Base-by-base conservation (phyloP, 2,113 vertebrate genomes). In the Gadus macrocephalus region DNA sequence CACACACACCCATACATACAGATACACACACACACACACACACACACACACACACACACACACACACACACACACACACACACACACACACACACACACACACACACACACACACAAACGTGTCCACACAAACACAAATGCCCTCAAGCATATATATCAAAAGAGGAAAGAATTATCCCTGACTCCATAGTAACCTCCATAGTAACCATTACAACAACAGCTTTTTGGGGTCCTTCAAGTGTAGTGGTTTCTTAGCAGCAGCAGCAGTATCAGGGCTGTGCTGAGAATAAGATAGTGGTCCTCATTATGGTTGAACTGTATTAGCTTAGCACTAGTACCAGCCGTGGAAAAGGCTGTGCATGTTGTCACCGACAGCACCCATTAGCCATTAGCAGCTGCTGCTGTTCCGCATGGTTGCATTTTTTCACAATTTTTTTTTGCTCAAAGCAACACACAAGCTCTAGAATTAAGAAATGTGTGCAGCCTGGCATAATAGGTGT, bases 251-350 rank as follows among this genome's bases (percentile, higher is more conserved):
- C 64, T 80, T 55, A 74, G 69, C 53, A 62, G 53, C 19, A 62
- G 15, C 58, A 20, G 31, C 15, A 67, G 64, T 70, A 28, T 55
- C 65, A 70, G 53, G 38, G 72, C 71, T 35, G 31, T 35, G 31
- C 31, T 35, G 4, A 35, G 31, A 35, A 35, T 35, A 35, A 35
- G 31, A 35, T 35, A 35, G 31, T 35, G 31, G 31, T 35, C 6
- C 31, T 14, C 42, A 72, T 64, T 78, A 71, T 64, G 69, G 53
- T 70, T n/a, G 31, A n/a, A 58, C 2, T 66, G 35, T 74, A 42
- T 55, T 56, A 62, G 9, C 64, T 49, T 35, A 42, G 28, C 35
- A 20, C 31, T 19, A 38, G 16, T 16, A 15, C 31, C 31, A 9
- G 42, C 42, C 2, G 42, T 49, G 42, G 9, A 49, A 49, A 49